These are phyloP conservation scores for Monarcha castaneiventris DNA, from an alignment of 2,113 vertebrate genomes.

Conservation along the genomic window DNA sequence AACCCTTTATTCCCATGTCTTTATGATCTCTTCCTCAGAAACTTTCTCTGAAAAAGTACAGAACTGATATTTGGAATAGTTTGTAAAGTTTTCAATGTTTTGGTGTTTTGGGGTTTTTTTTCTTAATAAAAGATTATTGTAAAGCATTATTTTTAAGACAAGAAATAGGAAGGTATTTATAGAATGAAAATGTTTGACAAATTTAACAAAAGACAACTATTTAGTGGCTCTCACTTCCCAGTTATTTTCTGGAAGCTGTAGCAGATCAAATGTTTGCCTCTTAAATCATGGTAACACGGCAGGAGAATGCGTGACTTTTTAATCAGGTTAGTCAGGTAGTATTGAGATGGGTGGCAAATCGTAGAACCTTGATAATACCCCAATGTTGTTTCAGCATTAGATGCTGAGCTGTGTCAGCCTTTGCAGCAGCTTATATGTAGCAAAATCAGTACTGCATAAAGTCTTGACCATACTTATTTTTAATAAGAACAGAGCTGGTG, in stretches of 20 bases:
- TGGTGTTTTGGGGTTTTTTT: no score
- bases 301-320: background rate
- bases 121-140: background rate
- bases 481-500: background rate
- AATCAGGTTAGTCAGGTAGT: background rate
- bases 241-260: background rate
- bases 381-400: background rate
- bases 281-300: background rate
- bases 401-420: background rate
- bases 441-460: background rate
- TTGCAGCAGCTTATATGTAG: background rate
- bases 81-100: background rate
- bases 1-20: background rate
- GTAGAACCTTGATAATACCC: background rate
- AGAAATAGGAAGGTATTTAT: background rate
- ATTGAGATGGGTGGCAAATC: background rate
- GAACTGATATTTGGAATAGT: background rate
- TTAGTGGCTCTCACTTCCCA: background rate
- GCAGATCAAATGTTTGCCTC: background rate
- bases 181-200: background rate
- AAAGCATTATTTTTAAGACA: background rate
- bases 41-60: background rate
- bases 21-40: background rate
- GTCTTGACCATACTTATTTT: background rate
- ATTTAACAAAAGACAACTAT: background rate